Evolutionary conservation across 2,113 vertebrate species (phyloP), one percentile per base, ranked within the genome.

Genomic region (Arvicanthis niloticus): DNA sequence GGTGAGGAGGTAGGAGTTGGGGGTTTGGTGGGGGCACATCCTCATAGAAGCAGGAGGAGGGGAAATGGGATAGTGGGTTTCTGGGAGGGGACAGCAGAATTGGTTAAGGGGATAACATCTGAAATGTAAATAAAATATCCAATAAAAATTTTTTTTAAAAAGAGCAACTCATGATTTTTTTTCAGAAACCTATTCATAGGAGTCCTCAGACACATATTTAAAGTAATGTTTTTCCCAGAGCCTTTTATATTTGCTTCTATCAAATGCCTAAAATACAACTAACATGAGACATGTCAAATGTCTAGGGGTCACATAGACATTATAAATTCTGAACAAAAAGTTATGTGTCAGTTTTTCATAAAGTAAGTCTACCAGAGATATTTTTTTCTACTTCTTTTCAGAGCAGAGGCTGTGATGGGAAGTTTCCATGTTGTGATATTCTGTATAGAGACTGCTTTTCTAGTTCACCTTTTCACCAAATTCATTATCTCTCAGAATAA

Each of bases 401-500:
- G 76, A 51, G 48, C 40, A 76, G 87, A 91, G 19, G 40, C 11
- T 45, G 9, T 11, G 1, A 81, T 10, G 11, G 17, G 4, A 75
- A 40, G 29, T 67, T 56, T 42, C 31, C 0, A 40, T 58, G n/a
- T 29, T 48, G 10, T 62, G 58, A 65, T 16, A 87, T 68, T 85
- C 78, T 72, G n/a, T 53, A 34, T 7, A 76, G 9, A n/a, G 29
- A 15, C 11, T n/a, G 19, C 29, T 88, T 90, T 82, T 34, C 56
- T 60, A 67, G 22, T 56, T 96, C 51, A 75, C 45, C 40, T 42
- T 88, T 91, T 70, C 31, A 93, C 48, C 48, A 51, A 75, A 95
- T 86, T 48, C 51, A n/a, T 76, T 70, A 60, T 29, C 40, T n/a
- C 86, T 76, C 40, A 53, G n/a, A 68, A 2, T 70, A 17, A 7